A percentile compares a stretch with the other conserved stretches of the same genome.
phyloP scores from a whole-genome alignment of 2,888 invertebrate genomes.

The Trissonchulus latispiculum region DNA sequence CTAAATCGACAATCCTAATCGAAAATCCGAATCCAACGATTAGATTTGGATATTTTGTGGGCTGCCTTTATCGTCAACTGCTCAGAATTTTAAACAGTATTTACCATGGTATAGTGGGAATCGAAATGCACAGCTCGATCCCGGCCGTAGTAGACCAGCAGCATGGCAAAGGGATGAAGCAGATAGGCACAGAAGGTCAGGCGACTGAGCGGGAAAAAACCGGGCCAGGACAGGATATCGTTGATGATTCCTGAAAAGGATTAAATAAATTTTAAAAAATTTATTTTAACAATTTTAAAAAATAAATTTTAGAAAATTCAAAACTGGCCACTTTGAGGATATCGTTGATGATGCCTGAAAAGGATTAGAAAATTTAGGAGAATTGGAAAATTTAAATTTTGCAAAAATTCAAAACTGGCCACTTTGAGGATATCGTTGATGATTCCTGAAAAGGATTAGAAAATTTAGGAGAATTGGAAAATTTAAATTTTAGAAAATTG shows the following conservation, averaged over 20 bases:
- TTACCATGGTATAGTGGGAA: conserved; percentile 21
- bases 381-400: no score
- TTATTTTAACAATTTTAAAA: no score
- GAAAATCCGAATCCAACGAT: not conserved
- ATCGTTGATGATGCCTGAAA: no score
- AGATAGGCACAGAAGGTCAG: conserved; percentile 44
- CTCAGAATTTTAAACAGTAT: not conserved
- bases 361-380: no score
- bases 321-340: no score
- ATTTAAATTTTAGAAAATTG: no score
- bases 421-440: no score
- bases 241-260: conserved; percentile 41
- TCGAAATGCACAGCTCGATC: conserved; percentile 14
- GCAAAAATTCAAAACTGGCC: no score
- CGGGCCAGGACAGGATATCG: conserved; percentile 41
- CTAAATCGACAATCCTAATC: not conserved
- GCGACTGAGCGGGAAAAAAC: conserved; percentile 42
- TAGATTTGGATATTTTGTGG: not conserved
- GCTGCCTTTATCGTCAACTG: not conserved
- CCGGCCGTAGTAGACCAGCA: conserved; percentile 13
- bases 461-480: no score
- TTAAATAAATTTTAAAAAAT: no score
- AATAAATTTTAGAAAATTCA: no score
- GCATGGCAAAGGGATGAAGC: conserved; percentile 22
- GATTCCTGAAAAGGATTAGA: no score